Evolutionary conservation across 1,140 invertebrate genomes (phyloP), one percentile per base, ranked within the genome.

Genomic region (Zeugodacus cucurbitae): DNA sequence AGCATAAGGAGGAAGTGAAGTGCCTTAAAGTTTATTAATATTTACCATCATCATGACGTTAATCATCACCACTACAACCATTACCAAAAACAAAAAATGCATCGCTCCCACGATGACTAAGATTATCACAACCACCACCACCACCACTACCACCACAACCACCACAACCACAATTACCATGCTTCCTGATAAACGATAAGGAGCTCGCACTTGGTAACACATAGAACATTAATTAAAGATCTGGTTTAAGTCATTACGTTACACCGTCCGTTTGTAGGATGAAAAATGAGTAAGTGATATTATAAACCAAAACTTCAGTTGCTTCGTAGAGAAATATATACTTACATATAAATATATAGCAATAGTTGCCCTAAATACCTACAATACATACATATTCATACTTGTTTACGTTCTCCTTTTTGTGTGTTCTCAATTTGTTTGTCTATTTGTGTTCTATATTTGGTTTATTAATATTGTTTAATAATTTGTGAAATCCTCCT

Each of bases 1-100:
- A 82, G 74, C n/a, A 82, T 82, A 82, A 82, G 74, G 48, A 82
- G 41, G 41, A 82, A 82, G 74, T 82, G 41, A 82, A 82, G 74
- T 82, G 74, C 41, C 41, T 82, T 37, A 41, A 82, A 26, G n/a
- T 48, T 26, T 82, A 82, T 48, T 54, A 82, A 70, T 29, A 48
- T 82, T 82, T 48, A 82, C 74, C 74, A 41, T 29, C 74, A 78
- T 34, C 74, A 37, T 82, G 22, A 48, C 41, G 26, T 48, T 22
- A 48, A 82, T 82, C 37, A 54, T 41, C 41, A 82, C 74, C 37
- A 82, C n/a, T 20, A 82, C 74, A 82, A 82, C 41, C 74, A 82
- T 82, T 82, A 82, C 26, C 22, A 82, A 54, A 70, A 37, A 34
- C 58, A 62, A n/a, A n/a, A 62, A 70, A 70, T 34, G 74, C 74